Evolutionary conservation across 2,888 invertebrate species (phyloP), one percentile per base, ranked within the genome.

Genomic region (Chymomyza amoena): DNA sequence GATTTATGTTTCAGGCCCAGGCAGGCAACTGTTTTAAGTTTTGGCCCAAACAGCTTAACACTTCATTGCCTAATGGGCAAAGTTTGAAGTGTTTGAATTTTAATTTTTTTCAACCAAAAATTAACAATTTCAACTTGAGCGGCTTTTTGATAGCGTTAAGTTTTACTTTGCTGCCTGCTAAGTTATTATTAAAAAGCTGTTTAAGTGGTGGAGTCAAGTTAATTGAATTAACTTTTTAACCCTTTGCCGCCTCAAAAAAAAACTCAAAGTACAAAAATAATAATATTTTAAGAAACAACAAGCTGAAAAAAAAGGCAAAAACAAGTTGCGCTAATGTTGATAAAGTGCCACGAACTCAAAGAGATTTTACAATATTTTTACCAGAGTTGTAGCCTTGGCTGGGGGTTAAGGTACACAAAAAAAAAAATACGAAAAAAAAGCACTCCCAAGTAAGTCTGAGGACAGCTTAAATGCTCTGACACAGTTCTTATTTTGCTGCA

Each of bases 191-290:
- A 83, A 83, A 75, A 86, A 84, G 80, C 81, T 80, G 83, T 84
- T 83, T 84, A 83, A 83, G 83, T 86, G 84, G 81, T 84, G 86
- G 81, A 83, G 86, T 86, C 84, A 84, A 81, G 86, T 81, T 85
- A 83, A 83, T 83, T 83, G 84, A 83, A 83, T 83, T 83, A 83
- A 80, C 84, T 81, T 81, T 78, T 80, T 73, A 76, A 78, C 76
- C 84, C 75, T 71, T 25, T 45, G 51, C 18, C 52, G 56, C 56
- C 67, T 56, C 52, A 16, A 81, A 85, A 81, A 85, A 80, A 76
- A 80, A 7, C 76, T 73, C 76, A 78, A 78, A 78, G 70, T 70
- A 72, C 69, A 69, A 70, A 75, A 70, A 70, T 62, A 73, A 68
- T 69, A 68, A 56, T 70, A 74, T 54, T 63, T 32, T 60, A 18